Conservation (phyloP, 2,888 invertebrate species). For the Holacanthella duospinosa region DNA sequence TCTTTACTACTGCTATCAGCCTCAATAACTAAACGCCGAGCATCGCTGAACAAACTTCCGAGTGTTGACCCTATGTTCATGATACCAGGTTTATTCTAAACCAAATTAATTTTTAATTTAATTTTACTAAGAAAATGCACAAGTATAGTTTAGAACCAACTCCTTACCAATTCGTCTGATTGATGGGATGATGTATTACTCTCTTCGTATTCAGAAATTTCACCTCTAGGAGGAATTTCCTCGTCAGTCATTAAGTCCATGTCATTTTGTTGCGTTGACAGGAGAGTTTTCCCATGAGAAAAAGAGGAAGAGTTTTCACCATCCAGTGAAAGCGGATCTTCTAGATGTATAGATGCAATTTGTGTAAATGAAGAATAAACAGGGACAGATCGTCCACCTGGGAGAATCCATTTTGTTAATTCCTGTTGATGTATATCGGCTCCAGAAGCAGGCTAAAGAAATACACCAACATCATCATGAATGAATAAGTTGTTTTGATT, state of each 20-base stretch:
- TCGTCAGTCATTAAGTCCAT: conserved; percentile 67
- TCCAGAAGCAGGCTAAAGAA: neutral
- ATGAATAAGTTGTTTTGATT: neutral
- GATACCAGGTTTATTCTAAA: neutral
- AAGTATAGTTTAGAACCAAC: no score
- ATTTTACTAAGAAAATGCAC: neutral
- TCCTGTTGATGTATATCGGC: neutral
- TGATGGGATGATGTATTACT: conserved; percentile 34
- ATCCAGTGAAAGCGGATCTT: neutral
- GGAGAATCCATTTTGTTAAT: neutral
- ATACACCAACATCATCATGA: neutral
- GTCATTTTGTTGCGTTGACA: conserved; percentile 1
- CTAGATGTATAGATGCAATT: neutral
- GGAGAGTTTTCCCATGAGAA: neutral
- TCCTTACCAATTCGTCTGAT: conserved; percentile 26
- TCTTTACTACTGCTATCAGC: no score
- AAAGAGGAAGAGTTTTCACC: neutral
- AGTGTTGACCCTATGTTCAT: neutral
- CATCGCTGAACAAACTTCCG: conserved; percentile 17
- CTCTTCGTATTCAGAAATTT: conserved; percentile 68
- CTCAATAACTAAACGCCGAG: no score
- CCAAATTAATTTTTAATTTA: neutral
- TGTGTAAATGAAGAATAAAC: neutral
- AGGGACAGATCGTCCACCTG: conserved; percentile 1
- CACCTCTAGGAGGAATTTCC: conserved; percentile 75